Base-by-base conservation (phyloP, 2,888 invertebrate genomes). In the Ectemnius cavifrons region DNA sequence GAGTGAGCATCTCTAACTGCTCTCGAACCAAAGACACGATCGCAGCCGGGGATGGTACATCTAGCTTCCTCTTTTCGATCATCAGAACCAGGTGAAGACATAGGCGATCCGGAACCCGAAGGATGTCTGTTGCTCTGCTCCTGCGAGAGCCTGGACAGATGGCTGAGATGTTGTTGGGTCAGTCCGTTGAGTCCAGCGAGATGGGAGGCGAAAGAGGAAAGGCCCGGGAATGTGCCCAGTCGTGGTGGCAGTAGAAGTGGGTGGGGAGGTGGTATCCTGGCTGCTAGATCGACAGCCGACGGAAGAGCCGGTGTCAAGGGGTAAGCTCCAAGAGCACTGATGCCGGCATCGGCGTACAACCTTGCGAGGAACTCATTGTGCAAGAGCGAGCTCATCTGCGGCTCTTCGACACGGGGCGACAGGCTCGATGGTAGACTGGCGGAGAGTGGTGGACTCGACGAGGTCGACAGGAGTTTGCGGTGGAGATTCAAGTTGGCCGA, bases 401-500 rank as follows among this genome's bases (percentile, higher is more conserved):
- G 46, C 85, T 93, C 94, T 16, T 93, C 92, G 37, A 93, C 60
- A 8, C 92, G 86, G 47, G 92, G 92, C 2, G 94, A 92, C 56
- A 92, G 89, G 28, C 93, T 94, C 47, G 93, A 92, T 80, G 93
- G 92, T 49, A 92, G 84, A 80, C 91, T 91, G 13, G 89, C 87
- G n/a, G 85, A 74, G 28, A 91, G 86, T 67, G 92, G 92, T 57
- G 93, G 93, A 72, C 91, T 91, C 14, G 93, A 92, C 63, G 94
- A 93, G 1, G 96, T 95, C 2, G 96, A 96, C 65, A 98, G 91
- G 68, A 98, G 92, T 91, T 98, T 98, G 81, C 97, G 94, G 89
- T 99, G 98, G 52, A 99, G 93, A 89, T 96, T 98, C 69, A 96
- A 92, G 89, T 99, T 98, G 18, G 97, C 95, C 88, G 97, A 97